Conservation (phyloP, 1,140 invertebrate species). For the Drosophila littoralis region DNA sequence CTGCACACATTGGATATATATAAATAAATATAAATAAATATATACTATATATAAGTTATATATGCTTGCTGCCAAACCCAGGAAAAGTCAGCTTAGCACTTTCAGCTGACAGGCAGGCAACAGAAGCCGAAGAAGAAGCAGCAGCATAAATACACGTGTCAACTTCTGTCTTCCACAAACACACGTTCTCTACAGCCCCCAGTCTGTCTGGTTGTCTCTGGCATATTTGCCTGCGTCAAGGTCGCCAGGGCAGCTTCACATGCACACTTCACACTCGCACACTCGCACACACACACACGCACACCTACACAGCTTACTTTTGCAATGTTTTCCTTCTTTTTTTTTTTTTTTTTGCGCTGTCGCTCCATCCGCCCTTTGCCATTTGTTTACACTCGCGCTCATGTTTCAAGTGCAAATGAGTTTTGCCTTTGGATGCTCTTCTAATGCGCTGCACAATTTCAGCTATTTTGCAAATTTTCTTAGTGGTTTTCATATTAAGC, state of each 20-base stretch:
- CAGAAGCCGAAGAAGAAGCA: conserved; percentile 11
- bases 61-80: neutral
- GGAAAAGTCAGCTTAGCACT: conserved; percentile 31
- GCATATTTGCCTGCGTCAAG: conserved; percentile 47
- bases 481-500: conserved; percentile 77
- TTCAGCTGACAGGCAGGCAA: conserved; percentile 20
- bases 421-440: conserved; percentile 40
- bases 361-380: conserved; percentile 7
- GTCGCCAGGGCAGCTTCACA: conserved; percentile 43
- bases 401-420: conserved; percentile 72
- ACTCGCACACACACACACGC: conserved; percentile 27
- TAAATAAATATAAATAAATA: neutral
- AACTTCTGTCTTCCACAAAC: conserved; percentile 7
- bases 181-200: neutral
- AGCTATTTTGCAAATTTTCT: conserved; percentile 76
- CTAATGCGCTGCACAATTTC: conserved; percentile 48
- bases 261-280: conserved; percentile 23
- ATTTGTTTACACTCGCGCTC: conserved; percentile 28
- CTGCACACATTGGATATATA: neutral
- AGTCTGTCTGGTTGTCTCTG: conserved; percentile 15
- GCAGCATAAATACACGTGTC: conserved; percentile 33
- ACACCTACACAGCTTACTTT: conserved; percentile 6
- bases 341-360: neutral
- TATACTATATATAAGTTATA: neutral
- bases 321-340: conserved; percentile 27